Evolutionary conservation across 2,113 vertebrate genomes (phyloP).

Genomic region (Dasyornis broadbenti): DNA sequence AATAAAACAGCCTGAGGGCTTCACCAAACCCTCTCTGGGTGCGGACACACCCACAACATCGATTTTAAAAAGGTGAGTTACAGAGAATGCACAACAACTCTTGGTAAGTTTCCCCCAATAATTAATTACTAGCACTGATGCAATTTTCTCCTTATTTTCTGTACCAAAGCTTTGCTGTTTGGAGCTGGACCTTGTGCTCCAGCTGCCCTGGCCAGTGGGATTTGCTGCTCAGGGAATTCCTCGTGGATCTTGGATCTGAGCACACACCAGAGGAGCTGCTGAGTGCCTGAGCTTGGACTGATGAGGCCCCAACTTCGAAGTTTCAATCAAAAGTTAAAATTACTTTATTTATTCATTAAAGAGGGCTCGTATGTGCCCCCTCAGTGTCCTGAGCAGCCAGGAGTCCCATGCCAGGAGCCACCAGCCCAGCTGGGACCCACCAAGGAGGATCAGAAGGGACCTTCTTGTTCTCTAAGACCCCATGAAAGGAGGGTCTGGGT

Average conservation of each 20-base stretch:
- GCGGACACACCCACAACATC: accelerated
- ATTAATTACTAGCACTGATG: background rate
- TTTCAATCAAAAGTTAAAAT: background rate
- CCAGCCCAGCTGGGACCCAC: background rate
- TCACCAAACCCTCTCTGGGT: background rate
- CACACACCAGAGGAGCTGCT: background rate
- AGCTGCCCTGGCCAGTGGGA: accelerated
- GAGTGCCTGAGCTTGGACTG: accelerated
- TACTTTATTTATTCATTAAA: background rate
- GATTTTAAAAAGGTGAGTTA: background rate
- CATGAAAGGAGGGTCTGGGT: background rate
- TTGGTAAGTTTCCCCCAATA: accelerated
- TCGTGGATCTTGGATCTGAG: accelerated
- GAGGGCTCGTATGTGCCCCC: accelerated
- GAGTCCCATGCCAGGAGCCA: background rate
- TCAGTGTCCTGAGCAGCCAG: background rate
- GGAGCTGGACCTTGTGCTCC: background rate
- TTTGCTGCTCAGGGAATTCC: background rate
- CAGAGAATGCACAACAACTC: background rate
- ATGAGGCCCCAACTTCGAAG: background rate
- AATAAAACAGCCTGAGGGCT: background rate
- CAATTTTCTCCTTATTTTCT: background rate
- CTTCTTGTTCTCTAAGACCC: too few relatives aligned
- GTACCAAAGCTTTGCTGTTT: accelerated
- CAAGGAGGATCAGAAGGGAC: background rate